Evolutionary conservation across 1,140 invertebrate species (phyloP), one percentile per base, ranked within the genome.

Genomic region (Scaptomyza hsui): DNA sequence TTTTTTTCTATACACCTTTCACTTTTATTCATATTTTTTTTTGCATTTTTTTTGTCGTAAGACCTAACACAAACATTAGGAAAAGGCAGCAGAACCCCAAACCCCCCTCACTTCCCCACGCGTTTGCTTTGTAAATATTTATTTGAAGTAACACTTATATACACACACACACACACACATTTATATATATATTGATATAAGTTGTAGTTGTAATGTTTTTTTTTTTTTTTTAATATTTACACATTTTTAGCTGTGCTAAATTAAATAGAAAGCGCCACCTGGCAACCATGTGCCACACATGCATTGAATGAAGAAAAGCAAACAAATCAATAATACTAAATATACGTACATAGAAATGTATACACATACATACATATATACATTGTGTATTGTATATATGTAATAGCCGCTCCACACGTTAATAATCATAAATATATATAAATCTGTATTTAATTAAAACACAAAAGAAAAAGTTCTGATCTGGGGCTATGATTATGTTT

Each of bases 61-160:
- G 29, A 48, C 1, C 29, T 2, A 32, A 1, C 29, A 60, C 39
- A 35, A 35, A 35, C 32, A 9, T 55, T 26, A 53, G 41, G 44
- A 44, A 45, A 16, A 35, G 39, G 26, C 39, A 63, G 37, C 41
- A 37, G 16, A 19, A 26, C 26, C 32, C 19, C 13, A 9, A 26
- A 26, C 29, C 13, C 15, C 7, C 61, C 44, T 13, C 26, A 16
- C 26, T 42, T 35, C 29, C 18, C 7, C 45, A 65, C 52, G 62
- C 41, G 47, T 63, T 63, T 78, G 78, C 74, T 86, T 85, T 85
- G 80, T 85, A 85, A 79, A 85, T 85, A 85, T 85, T 85, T 85
- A 85, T 85, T 85, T 85, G 72, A 85, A 85, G 72, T 79, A 72
- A 35, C 37, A 55, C 68, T 52, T 57, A 63, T 51, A 15, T 48